Evolutionary conservation across 2,113 vertebrate genomes (phyloP).

Genomic region (Mustela lutreola): DNA sequence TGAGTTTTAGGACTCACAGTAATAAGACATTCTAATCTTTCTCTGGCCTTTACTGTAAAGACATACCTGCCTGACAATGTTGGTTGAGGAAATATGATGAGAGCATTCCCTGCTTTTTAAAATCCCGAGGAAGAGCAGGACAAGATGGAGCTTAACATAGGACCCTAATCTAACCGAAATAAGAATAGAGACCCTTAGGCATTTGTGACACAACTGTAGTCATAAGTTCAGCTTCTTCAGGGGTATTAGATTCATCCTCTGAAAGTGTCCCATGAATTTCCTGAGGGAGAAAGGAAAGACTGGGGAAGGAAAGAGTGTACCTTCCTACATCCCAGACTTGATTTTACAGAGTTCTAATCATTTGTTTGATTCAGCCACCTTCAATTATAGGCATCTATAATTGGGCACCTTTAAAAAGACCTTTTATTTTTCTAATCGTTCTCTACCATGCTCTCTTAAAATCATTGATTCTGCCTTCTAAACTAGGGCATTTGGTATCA

Average conservation of each 20-base stretch:
- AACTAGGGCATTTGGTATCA: not conserved
- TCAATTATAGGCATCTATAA: not conserved
- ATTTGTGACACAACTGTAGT: fast-evolving
- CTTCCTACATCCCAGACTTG: not conserved
- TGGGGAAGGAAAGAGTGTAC: not conserved
- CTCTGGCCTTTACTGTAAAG: not conserved
- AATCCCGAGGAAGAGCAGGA: not conserved
- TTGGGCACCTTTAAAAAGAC: not conserved
- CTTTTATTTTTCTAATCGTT: not conserved
- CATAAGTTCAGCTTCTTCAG: not conserved
- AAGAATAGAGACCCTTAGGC: not conserved
- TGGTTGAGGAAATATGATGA: not conserved
- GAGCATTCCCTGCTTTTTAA: not conserved
- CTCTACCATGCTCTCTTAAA: not conserved
- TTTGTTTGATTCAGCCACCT: not conserved
- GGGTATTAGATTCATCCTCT: not conserved
- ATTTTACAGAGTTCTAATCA: not conserved
- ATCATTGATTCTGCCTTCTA: not conserved
- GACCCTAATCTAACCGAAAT: not conserved
- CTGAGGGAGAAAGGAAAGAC: not conserved
- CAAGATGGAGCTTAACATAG: not conserved
- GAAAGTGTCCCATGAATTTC: not conserved
- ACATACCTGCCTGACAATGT: not conserved
- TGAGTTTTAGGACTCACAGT: not conserved
- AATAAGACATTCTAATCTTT: not conserved